phyloP scores from a whole-genome alignment of 2,113 vertebrate genomes.

The Vicugna pacos region DNA sequence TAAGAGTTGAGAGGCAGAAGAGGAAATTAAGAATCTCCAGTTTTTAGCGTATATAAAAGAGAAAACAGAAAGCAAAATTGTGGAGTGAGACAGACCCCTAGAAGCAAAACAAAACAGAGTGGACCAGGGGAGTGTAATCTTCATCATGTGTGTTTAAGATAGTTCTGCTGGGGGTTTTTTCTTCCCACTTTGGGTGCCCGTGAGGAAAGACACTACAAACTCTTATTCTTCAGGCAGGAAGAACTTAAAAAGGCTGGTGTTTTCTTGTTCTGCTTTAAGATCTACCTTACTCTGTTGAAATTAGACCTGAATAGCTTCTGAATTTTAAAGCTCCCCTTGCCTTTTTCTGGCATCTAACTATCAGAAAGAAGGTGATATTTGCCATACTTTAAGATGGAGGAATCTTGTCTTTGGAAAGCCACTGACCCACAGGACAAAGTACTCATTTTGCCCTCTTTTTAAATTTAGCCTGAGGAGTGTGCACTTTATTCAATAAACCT shows the following conservation, averaged over 20 bases:
- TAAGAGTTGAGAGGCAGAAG: neutral
- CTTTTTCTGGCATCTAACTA: neutral
- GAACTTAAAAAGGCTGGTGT: neutral
- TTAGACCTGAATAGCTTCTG: neutral
- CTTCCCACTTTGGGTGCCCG: neutral
- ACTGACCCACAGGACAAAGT: neutral
- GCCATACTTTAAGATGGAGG: neutral
- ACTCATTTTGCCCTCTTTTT: neutral
- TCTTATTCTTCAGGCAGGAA: neutral
- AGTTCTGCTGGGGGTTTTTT: neutral
- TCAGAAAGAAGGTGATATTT: neutral
- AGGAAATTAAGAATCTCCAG: neutral
- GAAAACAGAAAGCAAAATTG: neutral
- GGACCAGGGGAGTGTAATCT: neutral
- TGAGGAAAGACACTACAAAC: neutral
- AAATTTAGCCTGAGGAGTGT: neutral
- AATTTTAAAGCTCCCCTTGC: neutral
- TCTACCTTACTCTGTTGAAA: neutral
- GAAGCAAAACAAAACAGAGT: neutral
- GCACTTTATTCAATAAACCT: neutral
- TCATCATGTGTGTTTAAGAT: neutral
- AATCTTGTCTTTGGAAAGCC: neutral
- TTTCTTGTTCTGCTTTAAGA: neutral
- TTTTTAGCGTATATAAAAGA: neutral
- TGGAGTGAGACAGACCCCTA: neutral